Evolutionary conservation across 2,888 invertebrate species (phyloP).

Genomic region (Empis livida): DNA sequence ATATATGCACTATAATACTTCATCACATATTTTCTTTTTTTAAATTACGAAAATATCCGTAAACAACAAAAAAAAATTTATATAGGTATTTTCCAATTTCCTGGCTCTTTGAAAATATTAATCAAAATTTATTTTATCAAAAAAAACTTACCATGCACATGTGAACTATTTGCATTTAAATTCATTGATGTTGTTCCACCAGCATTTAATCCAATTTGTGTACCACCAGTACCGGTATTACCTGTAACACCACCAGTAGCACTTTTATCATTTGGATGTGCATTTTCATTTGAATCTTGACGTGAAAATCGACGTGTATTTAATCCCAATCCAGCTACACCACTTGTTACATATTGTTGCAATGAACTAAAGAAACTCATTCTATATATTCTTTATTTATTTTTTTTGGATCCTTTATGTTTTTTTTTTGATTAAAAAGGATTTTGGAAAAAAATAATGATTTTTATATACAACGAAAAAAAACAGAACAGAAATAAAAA

Average conservation of each 20-base stretch:
- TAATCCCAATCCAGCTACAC: slow-evolving; percentile 66
- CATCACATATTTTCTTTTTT: too few species aligned
- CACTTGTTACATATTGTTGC: slow-evolving; percentile 76
- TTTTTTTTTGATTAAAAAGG: too few species aligned
- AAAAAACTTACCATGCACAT: slow-evolving; percentile 11
- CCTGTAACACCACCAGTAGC: slow-evolving; percentile 9
- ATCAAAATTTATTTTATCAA: background rate
- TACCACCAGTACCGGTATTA: slow-evolving; percentile 3
- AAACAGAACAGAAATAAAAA: too few species aligned
- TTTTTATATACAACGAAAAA: too few species aligned
- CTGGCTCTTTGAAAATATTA: too few species aligned
- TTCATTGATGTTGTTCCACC: background rate
- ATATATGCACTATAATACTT: too few species aligned
- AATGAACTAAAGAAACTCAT: slow-evolving; percentile 82
- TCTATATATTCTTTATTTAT: background rate
- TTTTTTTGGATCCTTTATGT: too few species aligned
- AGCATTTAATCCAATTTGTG: slow-evolving; percentile 11
- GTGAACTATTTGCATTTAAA: slow-evolving; percentile 3
- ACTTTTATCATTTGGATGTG: slow-evolving; percentile 11
- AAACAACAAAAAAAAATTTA: too few species aligned
- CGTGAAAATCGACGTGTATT: slow-evolving; percentile 60
- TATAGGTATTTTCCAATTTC: too few species aligned
- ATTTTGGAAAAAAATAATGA: too few species aligned
- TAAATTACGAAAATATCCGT: too few species aligned
- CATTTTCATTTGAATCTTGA: slow-evolving; percentile 46